Percentiles rank a stretch among this genome's conserved stretches.
These are phyloP conservation scores for Temnothorax longispinosus DNA, from an alignment of 1,140 invertebrate species.

Conservation along the genomic window DNA sequence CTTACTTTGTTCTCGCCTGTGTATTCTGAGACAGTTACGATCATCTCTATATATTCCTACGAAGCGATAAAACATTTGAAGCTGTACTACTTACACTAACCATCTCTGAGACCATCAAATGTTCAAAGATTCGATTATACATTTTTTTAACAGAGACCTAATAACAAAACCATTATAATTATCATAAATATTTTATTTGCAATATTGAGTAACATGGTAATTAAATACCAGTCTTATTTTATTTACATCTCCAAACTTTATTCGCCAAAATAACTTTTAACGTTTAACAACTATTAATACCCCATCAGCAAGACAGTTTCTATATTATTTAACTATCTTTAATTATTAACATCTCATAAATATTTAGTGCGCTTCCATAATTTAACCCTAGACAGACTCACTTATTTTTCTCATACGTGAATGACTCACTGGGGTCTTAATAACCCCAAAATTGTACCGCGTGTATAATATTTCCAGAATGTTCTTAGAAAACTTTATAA, in stretches of 20 bases:
- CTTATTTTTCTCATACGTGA: too few relatives aligned
- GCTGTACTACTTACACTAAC: not conserved
- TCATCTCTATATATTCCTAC: not conserved
- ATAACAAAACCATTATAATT: not conserved
- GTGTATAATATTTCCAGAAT: too few relatives aligned
- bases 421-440: too few relatives aligned
- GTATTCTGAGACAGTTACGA: not conserved
- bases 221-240: not conserved
- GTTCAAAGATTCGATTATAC: not conserved
- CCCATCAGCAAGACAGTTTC: too few relatives aligned
- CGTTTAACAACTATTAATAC: not conserved
- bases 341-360: not conserved
- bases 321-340: not conserved
- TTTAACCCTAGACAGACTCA: too few relatives aligned
- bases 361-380: not conserved
- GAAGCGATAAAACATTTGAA: not conserved
- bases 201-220: not conserved
- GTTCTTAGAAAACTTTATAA: too few relatives aligned
- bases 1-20: not conserved
- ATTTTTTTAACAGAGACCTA: not conserved
- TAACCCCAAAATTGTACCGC: too few relatives aligned
- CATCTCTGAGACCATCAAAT: not conserved
- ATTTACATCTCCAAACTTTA: not conserved
- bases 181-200: not conserved
- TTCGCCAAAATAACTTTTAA: not conserved